A percentile compares a stretch with the other conserved stretches of the same genome.
phyloP scores from a whole-genome alignment of 92 coral and sea anemone genomes.

The Epizoanthus rinbou region DNA sequence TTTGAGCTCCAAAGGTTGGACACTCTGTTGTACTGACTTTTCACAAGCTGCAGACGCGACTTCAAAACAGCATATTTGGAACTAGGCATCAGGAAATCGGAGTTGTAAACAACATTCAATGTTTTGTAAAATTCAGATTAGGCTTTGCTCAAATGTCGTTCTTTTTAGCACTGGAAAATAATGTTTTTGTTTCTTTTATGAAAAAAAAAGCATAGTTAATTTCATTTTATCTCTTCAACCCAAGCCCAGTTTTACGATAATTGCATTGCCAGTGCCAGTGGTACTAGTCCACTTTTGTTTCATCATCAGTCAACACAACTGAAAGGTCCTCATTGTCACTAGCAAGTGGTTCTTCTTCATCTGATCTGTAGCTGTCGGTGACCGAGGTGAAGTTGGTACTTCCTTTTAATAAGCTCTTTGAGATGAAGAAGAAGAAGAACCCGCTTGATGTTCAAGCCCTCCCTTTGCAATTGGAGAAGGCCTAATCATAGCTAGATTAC shows the following conservation, averaged over 20 bases:
- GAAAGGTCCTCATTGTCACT: conserved; percentile 45
- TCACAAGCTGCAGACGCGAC: too few relatives aligned
- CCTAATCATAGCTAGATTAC: too few relatives aligned
- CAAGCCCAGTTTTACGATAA: conserved; percentile 28
- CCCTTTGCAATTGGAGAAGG: conserved; percentile 42
- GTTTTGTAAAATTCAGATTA: too few relatives aligned
- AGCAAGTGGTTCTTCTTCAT: conserved; percentile 35
- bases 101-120: too few relatives aligned
- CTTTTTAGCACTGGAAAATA: too few relatives aligned
- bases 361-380: conserved; percentile 21
- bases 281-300: conserved; percentile 1
- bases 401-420: conserved; percentile 40
- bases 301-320: conserved; percentile 46
- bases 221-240: conserved; percentile 10
- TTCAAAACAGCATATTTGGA: too few relatives aligned
- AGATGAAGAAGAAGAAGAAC: conserved; percentile 15
- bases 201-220: conserved; percentile 8
- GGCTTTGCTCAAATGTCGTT: too few relatives aligned
- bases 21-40: too few relatives aligned
- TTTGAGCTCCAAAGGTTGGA: too few relatives aligned
- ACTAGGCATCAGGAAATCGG: too few relatives aligned
- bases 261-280: conserved; percentile 33
- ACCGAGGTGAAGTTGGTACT: conserved; percentile 33
- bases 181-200: conserved; percentile 25
- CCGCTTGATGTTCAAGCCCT: conserved; percentile 45